These are phyloP conservation scores for Drosophila dives DNA, from an alignment of 2,888 invertebrate genomes.

Conservation along the genomic window DNA sequence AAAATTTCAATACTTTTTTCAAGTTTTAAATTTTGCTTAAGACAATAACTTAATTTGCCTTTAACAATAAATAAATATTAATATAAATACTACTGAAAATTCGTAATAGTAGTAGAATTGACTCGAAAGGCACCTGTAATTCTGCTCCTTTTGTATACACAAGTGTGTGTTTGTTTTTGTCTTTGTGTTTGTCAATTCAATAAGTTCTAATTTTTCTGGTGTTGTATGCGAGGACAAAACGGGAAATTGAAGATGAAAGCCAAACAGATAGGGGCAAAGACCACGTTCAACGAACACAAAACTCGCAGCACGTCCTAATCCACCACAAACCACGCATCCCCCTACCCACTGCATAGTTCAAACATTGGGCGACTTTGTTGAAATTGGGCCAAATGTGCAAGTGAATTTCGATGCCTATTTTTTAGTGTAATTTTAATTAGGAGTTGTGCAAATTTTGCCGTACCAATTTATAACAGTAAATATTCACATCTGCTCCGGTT, in stretches of 20 bases:
- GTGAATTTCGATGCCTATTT: conserved; percentile 52
- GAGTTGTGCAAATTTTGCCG: conserved; percentile 8
- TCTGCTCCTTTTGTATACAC: conserved; percentile 20
- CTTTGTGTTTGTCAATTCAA: conserved; percentile 70
- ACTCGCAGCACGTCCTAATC: background rate
- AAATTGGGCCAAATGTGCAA: conserved; percentile 75
- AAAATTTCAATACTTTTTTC: background rate
- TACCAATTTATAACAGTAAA: conserved; percentile 26
- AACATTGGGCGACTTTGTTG: conserved; percentile 55
- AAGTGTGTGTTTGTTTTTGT: conserved; percentile 14
- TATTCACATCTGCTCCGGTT: conserved; percentile 1
- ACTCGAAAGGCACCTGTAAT: conserved; percentile 53
- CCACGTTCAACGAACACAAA: conserved; percentile 56
- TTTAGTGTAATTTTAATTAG: conserved; percentile 22
- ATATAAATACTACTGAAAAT: background rate
- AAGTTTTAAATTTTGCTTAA: too few species aligned
- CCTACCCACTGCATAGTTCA: too few species aligned
- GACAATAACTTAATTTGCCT: background rate
- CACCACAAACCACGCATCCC: background rate
- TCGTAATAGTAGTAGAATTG: conserved; percentile 29
- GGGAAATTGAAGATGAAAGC: conserved; percentile 79
- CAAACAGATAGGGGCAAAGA: conserved; percentile 61
- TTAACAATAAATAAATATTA: too few species aligned
- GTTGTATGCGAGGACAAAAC: conserved; percentile 67
- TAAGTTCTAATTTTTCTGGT: conserved; percentile 75